Evolutionary conservation across 2,888 invertebrate genomes (phyloP), one percentile per base, ranked within the genome.

Genomic region (Melikaiella ostensackeni): DNA sequence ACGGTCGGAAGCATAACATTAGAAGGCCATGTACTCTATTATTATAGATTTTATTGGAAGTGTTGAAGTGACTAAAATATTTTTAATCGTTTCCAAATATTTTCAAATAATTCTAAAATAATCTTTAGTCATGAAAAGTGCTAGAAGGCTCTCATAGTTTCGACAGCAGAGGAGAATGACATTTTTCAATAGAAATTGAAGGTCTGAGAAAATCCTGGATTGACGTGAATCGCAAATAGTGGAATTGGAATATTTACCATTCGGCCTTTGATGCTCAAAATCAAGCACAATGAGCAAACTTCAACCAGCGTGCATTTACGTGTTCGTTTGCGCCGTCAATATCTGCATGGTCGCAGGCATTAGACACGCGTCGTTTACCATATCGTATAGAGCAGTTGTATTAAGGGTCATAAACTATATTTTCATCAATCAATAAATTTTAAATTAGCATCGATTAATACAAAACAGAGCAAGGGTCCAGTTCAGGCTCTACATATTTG

Each of bases 221-320:
- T 46, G 11, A 46, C 11, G 8, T 62, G 4, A 62, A 70, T 75
- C 46, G 74, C 75, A 77, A 80, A 70, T 77, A 77, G 66, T 76
- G 66, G 70, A 81, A 79, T 77, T 76, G 75, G 76, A 73, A 35
- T 81, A 80, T 80, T 79, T 66, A 76, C 75, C 75, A 79, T 77
- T 70, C 76, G 80, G 59, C 81, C 81, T 84, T 86, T 86, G 85
- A 85, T 81, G 82, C 75, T 81, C 76, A 80, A 84, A 84, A 84
- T 84, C 83, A 83, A 78, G 77, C 78, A 81, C 80, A 84, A 85
- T 83, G 77, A 74, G 79, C 75, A 81, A 84, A 80, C 79, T 79
- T 66, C 75, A 77, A 77, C 79, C 74, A 77, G 77, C 62, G 73
- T 74, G 70, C 79, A 76, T 76, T 74, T 75, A 61, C 75, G 77